Base-by-base conservation (phyloP, 1,140 invertebrate species). In the Orussus abietinus region DNA sequence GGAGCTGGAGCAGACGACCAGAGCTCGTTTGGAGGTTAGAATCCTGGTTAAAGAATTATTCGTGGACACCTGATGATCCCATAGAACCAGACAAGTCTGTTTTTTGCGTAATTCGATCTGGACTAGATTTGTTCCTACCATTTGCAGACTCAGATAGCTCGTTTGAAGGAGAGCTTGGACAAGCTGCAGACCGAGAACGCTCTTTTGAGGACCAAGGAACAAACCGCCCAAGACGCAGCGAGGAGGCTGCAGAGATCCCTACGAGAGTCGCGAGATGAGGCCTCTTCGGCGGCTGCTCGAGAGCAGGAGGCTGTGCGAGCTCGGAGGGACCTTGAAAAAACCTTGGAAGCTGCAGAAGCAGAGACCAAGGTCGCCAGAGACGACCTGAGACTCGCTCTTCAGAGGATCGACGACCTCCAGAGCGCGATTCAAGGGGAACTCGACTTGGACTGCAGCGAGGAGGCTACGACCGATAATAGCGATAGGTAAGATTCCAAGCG, bases 1-100 rank as follows among this genome's bases (percentile, higher is more conserved):
- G 15, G 92, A 96, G 50, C 72, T 96, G 37, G 92, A 96, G 60
- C 83, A 85, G 57, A 91, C 90, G 1, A 90, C 88, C 1, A 80
- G 85, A 51, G 78, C 83, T 5, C 80, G 91, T 18, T 66, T 92
- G 2, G 92, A 96, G 72, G 85, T 88, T 26, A 55, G 52, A 42
- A 22, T 17, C 9, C n/a, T n/a, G n/a, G n/a, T n/a, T n/a, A n/a
- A n/a, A n/a, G n/a, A n/a, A n/a, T n/a, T n/a, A n/a, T n/a, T n/a
- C n/a, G n/a, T n/a, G n/a, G n/a, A n/a, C n/a, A n/a, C n/a, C n/a
- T n/a, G n/a, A n/a, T n/a, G n/a, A n/a, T n/a, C n/a, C n/a, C n/a
- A n/a, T n/a, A n/a, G n/a, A n/a, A n/a, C n/a, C n/a, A n/a, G n/a
- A n/a, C n/a, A n/a, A n/a, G n/a, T n/a, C n/a, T n/a, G n/a, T n/a